Evolutionary conservation across 2,113 vertebrate genomes (phyloP).

Genomic region (Syngnathus typhle): DNA sequence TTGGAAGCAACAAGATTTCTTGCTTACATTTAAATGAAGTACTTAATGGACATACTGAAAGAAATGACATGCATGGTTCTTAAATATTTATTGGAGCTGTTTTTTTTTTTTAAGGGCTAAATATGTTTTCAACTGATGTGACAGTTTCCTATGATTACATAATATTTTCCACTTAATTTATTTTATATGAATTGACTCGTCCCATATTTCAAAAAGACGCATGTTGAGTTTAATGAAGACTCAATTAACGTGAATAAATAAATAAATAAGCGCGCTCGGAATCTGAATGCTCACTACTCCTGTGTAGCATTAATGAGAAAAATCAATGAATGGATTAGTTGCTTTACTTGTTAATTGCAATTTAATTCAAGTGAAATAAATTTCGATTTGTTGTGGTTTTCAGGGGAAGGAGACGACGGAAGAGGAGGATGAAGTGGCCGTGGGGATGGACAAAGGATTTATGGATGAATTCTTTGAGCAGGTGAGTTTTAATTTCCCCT

Average conservation of each 20-base stretch:
- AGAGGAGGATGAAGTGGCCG: slow-evolving; percentile 84
- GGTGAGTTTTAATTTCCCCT: slow-evolving; percentile 59
- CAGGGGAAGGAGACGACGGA: slow-evolving; percentile 80
- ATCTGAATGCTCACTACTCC: too few relatives aligned
- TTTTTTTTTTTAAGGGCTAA: neutral
- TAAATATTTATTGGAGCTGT: slow-evolving; percentile 13
- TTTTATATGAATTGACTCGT: neutral
- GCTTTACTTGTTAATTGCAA: neutral
- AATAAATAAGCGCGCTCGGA: too few relatives aligned
- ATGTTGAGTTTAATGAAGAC: neutral
- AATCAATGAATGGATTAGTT: neutral
- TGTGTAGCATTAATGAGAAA: neutral
- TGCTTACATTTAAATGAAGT: slow-evolving; percentile 2
- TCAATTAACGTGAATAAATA: too few relatives aligned
- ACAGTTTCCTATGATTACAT: neutral
- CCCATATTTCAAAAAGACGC: neutral
- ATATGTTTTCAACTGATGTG: neutral
- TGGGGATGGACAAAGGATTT: slow-evolving; percentile 85
- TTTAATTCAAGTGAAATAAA: neutral
- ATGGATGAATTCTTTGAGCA: slow-evolving; percentile 96
- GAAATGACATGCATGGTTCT: neutral
- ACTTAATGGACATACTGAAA: neutral
- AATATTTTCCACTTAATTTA: neutral
- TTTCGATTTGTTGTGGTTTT: slow-evolving; percentile 23
- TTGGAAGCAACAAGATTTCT: too few relatives aligned